These are phyloP conservation scores for Ophthalmolycus amberensis DNA, from an alignment of 2,113 vertebrate genomes.

Conservation along the genomic window DNA sequence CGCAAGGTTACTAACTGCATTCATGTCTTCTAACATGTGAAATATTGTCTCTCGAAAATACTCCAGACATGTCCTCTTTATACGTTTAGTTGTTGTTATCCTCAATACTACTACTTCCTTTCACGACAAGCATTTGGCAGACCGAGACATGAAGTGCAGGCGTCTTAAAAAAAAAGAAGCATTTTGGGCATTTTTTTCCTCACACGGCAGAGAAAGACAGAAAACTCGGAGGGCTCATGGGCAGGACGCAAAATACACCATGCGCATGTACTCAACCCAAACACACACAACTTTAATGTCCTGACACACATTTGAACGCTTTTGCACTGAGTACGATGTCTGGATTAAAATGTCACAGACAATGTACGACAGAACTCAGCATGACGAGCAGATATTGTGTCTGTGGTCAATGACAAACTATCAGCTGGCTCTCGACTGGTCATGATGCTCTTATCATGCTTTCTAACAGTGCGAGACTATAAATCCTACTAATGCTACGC, in stretches of 20 bases:
- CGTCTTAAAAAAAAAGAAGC: not conserved
- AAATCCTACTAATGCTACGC: not conserved
- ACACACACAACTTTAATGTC: not conserved
- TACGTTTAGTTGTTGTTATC: slow-evolving; percentile 10
- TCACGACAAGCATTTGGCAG: slow-evolving; percentile 6
- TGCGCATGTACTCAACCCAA: not conserved
- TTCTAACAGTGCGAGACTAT: not conserved
- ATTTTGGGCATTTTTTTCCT: not conserved
- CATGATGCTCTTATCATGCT: not conserved
- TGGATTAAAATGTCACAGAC: not conserved
- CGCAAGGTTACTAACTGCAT: slow-evolving; percentile 11
- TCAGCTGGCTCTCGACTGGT: not conserved
- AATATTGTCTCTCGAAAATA: not conserved
- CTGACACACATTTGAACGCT: not conserved
- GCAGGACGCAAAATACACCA: not conserved
- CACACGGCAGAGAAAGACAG: not conserved
- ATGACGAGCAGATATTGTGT: not conserved
- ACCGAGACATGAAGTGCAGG: not conserved
- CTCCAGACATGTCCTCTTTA: not conserved
- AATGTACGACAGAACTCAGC: not conserved
- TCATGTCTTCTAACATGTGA: not conserved
- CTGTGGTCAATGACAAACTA: not conserved
- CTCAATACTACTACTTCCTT: not conserved
- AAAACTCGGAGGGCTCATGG: not conserved
- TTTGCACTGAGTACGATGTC: not conserved